Conservation (phyloP, 2,888 invertebrate species). For the Leucozona laternaria region DNA sequence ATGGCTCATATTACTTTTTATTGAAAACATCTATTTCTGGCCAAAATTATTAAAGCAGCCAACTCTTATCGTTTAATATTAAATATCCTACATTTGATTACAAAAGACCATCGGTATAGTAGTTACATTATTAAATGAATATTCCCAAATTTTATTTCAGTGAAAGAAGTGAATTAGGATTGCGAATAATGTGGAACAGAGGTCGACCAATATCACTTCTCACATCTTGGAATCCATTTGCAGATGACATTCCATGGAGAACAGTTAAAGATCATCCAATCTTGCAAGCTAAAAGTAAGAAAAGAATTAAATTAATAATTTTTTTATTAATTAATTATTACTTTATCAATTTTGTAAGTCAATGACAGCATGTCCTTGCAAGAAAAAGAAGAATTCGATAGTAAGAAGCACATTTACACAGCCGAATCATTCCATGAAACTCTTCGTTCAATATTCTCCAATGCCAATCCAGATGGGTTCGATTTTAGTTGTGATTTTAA, state of each 20-base stretch:
- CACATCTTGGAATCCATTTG: slow-evolving; percentile 94
- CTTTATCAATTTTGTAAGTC: slow-evolving; percentile 44
- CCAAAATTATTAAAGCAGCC: too few relatives aligned
- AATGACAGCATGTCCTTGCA: slow-evolving; percentile 64
- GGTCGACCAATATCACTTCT: slow-evolving; percentile 88
- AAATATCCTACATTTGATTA: too few relatives aligned
- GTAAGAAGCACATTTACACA: slow-evolving; percentile 75
- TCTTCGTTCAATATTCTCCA: slow-evolving; percentile 78
- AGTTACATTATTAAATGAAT: too few relatives aligned
- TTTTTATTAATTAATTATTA: background rate
- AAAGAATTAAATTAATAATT: background rate
- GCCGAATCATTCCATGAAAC: slow-evolving; percentile 79
- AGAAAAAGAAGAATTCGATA: slow-evolving; percentile 71
- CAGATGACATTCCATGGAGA: slow-evolving; percentile 90
- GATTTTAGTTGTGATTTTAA: slow-evolving; percentile 78
- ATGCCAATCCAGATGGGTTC: slow-evolving; percentile 67
- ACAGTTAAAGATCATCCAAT: slow-evolving; percentile 93
- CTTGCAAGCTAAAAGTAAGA: slow-evolving; percentile 88
- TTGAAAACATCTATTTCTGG: too few relatives aligned
- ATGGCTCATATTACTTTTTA: too few relatives aligned
- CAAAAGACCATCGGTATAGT: too few relatives aligned
- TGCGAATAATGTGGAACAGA: slow-evolving; percentile 91
- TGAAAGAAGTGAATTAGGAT: slow-evolving; percentile 89
- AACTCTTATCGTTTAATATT: too few relatives aligned
- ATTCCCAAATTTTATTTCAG: slow-evolving; percentile 83